Conservation (phyloP, 1,140 invertebrate species). For the Drosophila malerkotliana region DNA sequence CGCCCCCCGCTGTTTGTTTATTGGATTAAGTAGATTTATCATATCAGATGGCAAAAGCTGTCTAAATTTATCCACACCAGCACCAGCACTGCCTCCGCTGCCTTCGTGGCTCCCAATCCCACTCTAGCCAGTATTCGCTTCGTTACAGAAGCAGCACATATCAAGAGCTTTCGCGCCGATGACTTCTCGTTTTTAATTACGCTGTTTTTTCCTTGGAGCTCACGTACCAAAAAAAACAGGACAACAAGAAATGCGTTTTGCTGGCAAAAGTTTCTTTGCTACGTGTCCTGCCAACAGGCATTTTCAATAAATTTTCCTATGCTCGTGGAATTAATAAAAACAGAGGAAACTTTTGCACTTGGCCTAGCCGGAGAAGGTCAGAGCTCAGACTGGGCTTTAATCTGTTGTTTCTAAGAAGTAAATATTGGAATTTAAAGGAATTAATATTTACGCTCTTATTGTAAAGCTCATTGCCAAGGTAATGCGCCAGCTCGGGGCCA, state of each 20-base stretch:
- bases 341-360: slow-evolving; percentile 64
- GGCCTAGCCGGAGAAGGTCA: slow-evolving; percentile 45
- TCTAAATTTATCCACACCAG: slow-evolving; percentile 57
- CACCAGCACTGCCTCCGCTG: slow-evolving; percentile 27
- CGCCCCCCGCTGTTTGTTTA: slow-evolving; percentile 56
- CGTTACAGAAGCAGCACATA: slow-evolving; percentile 42
- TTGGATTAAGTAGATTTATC: slow-evolving; percentile 82
- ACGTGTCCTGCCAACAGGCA: slow-evolving; percentile 73
- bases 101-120: slow-evolving; percentile 4
- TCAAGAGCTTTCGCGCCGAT: slow-evolving; percentile 18
- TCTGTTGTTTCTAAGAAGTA: neutral
- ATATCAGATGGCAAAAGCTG: slow-evolving; percentile 65
- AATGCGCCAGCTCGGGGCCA: neutral
- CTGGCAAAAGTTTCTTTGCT: slow-evolving; percentile 67
- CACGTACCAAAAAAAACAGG: slow-evolving; percentile 53
- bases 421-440: neutral
- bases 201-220: slow-evolving; percentile 57
- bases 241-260: slow-evolving; percentile 31
- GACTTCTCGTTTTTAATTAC: slow-evolving; percentile 71
- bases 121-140: neutral
- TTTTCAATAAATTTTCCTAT: slow-evolving; percentile 69
- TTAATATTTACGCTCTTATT: neutral
- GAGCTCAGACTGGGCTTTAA: slow-evolving; percentile 3
- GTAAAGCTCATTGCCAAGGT: neutral
- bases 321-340: slow-evolving; percentile 47